Conservation (phyloP, 1,140 invertebrate species). For the Nomia melanderi region DNA sequence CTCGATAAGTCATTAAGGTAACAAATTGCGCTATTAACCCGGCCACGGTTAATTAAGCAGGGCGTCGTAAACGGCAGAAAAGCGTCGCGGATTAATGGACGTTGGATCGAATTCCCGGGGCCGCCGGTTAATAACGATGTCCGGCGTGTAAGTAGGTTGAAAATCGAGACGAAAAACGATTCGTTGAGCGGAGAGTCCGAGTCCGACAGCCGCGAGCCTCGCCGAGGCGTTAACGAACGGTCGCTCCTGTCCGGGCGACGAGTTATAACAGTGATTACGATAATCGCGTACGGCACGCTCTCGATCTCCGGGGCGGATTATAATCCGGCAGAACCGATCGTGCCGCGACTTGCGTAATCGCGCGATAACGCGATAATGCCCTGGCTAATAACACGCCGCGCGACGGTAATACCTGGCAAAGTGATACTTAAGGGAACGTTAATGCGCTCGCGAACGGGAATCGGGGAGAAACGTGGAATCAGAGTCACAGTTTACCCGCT, state of each 20-base stretch:
- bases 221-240: constrained; percentile 41
- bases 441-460: neutral
- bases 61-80: constrained; percentile 62
- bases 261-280: constrained; percentile 59
- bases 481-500: neutral
- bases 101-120: constrained; percentile 18
- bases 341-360: constrained; percentile 16
- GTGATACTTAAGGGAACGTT: constrained; percentile 30
- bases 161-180: constrained; percentile 55
- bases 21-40: constrained; percentile 71
- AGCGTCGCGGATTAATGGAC: constrained; percentile 64
- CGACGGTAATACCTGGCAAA: constrained; percentile 13
- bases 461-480: constrained; percentile 14
- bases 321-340: constrained; percentile 29
- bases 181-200: neutral
- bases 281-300: constrained; percentile 27
- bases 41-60: constrained; percentile 68
- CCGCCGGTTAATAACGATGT: constrained; percentile 55
- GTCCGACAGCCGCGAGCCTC: neutral
- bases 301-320: constrained; percentile 4
- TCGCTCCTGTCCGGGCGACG: constrained; percentile 24
- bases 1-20: constrained; percentile 71
- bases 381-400: constrained; percentile 8
- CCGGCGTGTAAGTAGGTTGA: constrained; percentile 56
- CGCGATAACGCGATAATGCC: constrained; percentile 44